Conservation (phyloP, 2,888 invertebrate genomes). For the Sicus ferrugineus region DNA sequence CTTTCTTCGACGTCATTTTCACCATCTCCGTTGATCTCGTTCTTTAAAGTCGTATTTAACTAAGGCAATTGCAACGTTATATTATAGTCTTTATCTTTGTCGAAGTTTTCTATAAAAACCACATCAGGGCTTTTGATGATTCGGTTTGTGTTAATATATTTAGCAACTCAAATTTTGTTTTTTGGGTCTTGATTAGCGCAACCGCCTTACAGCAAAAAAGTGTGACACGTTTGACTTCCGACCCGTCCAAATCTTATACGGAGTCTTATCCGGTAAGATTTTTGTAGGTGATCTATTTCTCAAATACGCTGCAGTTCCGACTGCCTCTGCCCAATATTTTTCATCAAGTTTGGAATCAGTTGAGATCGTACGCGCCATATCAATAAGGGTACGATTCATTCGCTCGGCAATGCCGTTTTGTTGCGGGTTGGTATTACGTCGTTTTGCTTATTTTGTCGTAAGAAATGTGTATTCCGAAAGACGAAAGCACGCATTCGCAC, state of each 20-base stretch:
- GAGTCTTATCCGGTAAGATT: constrained; percentile 27
- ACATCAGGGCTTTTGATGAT: constrained; percentile 31
- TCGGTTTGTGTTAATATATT: constrained; percentile 21
- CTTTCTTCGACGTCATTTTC: constrained; percentile 32
- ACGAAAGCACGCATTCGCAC: no score
- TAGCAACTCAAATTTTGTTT: no score
- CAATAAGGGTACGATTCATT: constrained; percentile 28
- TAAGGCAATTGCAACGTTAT: neutral
- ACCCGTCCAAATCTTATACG: constrained; percentile 37
- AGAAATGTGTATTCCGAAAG: no score
- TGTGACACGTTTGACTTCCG: constrained; percentile 32
- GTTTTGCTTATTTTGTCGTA: no score
- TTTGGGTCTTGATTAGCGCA: neutral
- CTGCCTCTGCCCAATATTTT: constrained; percentile 42
- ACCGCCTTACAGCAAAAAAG: constrained; percentile 26
- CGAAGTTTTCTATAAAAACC: constrained; percentile 19
- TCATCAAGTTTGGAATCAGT: constrained; percentile 43
- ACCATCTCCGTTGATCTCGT: neutral
- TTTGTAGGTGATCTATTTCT: constrained; percentile 35
- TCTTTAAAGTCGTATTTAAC: neutral
- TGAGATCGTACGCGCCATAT: constrained; percentile 46
- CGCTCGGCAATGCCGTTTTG: constrained; percentile 41
- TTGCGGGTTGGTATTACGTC: constrained; percentile 38
- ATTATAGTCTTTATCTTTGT: neutral
- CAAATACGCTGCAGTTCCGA: constrained; percentile 38